These are phyloP conservation scores for human (Homo sapiens) DNA, from an alignment of 2,113 vertebrate species.

Conservation along the genomic window DNA sequence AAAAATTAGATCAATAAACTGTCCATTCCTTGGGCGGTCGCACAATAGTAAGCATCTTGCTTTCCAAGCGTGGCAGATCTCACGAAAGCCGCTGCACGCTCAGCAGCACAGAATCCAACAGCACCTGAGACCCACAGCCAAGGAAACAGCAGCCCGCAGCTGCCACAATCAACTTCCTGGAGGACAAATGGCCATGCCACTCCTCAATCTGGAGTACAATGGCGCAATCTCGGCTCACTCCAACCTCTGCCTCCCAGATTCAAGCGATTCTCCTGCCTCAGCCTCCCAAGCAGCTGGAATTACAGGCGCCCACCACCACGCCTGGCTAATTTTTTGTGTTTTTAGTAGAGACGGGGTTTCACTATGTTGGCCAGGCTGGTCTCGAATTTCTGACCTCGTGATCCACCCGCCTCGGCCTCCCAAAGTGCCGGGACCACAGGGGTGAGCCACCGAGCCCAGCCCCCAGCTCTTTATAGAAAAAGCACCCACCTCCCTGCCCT, in stretches of 20 bases:
- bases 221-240: too few relatives aligned
- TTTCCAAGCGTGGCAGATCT: not conserved
- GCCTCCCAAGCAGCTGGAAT: too few relatives aligned
- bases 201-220: not conserved
- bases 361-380: too few relatives aligned
- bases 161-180: not conserved
- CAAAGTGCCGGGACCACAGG: too few relatives aligned
- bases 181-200: not conserved
- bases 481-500: not conserved
- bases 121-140: rapidly evolving
- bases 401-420: too few relatives aligned
- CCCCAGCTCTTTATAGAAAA: not conserved
- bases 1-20: slow-evolving; percentile 2
- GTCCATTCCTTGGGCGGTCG: not conserved
- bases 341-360: too few relatives aligned
- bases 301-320: too few relatives aligned
- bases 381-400: too few relatives aligned
- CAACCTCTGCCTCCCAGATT: too few relatives aligned
- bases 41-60: not conserved
- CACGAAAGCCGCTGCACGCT: rapidly evolving
- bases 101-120: rapidly evolving
- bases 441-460: too few relatives aligned
- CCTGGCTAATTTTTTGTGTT: too few relatives aligned
- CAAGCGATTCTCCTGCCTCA: too few relatives aligned
- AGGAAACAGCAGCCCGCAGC: rapidly evolving